These are phyloP conservation scores for Actinemys pallida DNA, from an alignment of 2,113 vertebrate genomes.

Conservation along the genomic window DNA sequence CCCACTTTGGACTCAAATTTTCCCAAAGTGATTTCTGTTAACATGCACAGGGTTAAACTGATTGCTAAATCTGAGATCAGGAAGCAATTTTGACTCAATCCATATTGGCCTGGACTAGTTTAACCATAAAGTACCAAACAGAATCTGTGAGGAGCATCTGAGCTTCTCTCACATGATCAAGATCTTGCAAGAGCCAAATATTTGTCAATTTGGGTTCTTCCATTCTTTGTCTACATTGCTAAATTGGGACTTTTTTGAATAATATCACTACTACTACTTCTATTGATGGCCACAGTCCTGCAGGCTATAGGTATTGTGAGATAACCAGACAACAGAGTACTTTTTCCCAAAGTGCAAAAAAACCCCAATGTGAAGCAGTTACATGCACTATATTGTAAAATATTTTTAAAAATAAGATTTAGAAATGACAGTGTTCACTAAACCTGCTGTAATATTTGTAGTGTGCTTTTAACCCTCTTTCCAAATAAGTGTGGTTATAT, in stretches of 20 bases:
- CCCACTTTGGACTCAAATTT: background rate
- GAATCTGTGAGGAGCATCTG: background rate
- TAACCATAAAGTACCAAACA: too few species aligned
- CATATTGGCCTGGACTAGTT: background rate
- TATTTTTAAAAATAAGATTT: background rate
- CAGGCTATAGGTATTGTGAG: background rate
- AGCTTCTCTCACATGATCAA: background rate
- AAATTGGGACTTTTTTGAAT: background rate
- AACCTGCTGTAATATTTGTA: background rate
- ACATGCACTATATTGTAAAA: background rate
- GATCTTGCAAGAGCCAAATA: background rate
- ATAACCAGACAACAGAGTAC: background rate
- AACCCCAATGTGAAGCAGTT: background rate
- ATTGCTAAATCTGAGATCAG: background rate
- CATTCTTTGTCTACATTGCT: background rate
- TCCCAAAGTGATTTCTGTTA: constrained; percentile 9
- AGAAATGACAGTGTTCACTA: background rate
- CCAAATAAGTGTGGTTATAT: background rate
- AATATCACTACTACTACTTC: background rate
- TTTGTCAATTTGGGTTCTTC: background rate
- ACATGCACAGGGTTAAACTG: constrained; percentile 28
- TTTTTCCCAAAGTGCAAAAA: background rate
- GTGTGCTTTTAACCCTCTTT: background rate
- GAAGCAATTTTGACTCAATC: constrained; percentile 8
- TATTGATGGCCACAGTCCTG: background rate